Conservation (phyloP, 2,888 invertebrate genomes). For the Beris morrisii region DNA sequence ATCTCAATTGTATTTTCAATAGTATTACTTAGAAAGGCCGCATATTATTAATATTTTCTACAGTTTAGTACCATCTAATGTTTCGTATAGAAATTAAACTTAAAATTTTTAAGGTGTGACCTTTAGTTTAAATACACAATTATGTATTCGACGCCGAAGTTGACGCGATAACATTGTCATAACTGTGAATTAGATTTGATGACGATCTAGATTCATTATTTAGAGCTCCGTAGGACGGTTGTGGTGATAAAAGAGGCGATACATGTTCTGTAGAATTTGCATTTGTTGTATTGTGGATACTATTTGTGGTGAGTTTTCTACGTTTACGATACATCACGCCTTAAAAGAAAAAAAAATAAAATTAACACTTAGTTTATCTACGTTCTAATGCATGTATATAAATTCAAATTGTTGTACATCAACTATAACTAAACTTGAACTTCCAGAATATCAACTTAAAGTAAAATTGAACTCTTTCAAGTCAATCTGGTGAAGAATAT, state of each 20-base stretch:
- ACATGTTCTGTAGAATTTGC: constrained; percentile 40
- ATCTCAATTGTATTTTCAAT: no score
- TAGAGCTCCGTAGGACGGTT: constrained; percentile 49
- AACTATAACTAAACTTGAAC: background rate
- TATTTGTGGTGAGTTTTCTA: constrained; percentile 39
- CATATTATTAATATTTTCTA: no score
- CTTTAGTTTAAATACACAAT: constrained; percentile 27
- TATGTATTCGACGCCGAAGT: constrained; percentile 34
- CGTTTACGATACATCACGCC: constrained; percentile 62
- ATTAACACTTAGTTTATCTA: background rate
- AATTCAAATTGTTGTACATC: no score
- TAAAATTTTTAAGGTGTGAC: no score
- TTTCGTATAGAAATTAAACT: no score
- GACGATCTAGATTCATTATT: constrained; percentile 35
- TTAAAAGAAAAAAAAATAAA: constrained; percentile 43
- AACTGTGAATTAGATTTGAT: constrained; percentile 9
- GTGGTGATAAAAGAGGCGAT: constrained; percentile 43
- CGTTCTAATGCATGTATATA: no score
- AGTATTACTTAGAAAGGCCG: no score
- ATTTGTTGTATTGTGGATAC: constrained; percentile 45
- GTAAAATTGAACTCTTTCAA: background rate
- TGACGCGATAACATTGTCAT: constrained; percentile 23
- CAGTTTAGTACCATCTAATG: no score
- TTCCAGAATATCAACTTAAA: constrained; percentile 6
- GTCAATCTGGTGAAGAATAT: background rate